Percentiles rank a stretch among this genome's conserved stretches.
Evolutionary conservation across 2,797 vertebrate genomes (phyloP).

Genomic region (Crossoptilon crossoptilon): DNA sequence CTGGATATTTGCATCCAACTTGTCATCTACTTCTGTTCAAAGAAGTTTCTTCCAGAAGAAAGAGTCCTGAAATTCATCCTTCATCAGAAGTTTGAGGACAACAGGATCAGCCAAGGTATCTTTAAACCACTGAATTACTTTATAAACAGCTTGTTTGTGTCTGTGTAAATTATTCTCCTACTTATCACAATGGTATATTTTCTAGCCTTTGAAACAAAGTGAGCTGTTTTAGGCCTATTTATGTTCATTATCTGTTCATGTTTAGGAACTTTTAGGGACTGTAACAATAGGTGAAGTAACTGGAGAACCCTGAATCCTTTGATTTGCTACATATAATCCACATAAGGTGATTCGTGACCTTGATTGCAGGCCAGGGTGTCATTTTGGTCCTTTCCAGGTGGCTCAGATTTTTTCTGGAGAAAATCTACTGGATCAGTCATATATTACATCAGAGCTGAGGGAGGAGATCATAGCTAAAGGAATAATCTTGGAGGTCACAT

Average conservation of each 20-base stretch:
- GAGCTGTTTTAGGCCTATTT: neutral
- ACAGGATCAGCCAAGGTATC: neutral
- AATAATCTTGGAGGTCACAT: neutral
- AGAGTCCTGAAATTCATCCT: neutral
- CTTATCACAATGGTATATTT: neutral
- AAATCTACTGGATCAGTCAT: neutral
- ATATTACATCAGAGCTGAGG: neutral
- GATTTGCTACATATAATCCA: neutral
- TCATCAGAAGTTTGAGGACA: neutral
- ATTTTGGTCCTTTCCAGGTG: neutral
- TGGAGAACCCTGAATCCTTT: neutral
- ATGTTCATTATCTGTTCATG: neutral
- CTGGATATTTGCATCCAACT: neutral
- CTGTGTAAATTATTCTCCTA: neutral
- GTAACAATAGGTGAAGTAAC: neutral
- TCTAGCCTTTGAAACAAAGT: neutral
- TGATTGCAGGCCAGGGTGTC: neutral
- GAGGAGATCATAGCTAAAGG: neutral
- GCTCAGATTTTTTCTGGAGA: neutral
- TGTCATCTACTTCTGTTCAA: neutral
- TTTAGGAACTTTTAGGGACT: neutral
- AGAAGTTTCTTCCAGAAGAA: neutral
- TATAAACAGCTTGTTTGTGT: neutral
- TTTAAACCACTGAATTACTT: conserved; percentile 7
- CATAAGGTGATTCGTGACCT: neutral